phyloP scores from a whole-genome alignment of 2,797 vertebrate genomes.

The Hemitrygon akajei region DNA sequence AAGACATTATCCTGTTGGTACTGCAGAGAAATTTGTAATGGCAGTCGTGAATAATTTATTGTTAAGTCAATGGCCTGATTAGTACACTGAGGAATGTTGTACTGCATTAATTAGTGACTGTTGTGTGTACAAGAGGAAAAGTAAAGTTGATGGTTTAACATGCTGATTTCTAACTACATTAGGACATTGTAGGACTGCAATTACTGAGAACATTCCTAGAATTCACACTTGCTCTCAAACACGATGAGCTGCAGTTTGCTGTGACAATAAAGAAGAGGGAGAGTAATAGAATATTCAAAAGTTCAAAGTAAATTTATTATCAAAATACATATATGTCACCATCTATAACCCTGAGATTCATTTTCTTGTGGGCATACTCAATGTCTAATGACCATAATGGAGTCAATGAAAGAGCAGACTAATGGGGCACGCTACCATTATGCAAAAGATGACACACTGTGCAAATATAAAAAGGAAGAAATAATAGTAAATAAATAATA shows the following conservation, averaged over 20 bases:
- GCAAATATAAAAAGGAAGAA: too few relatives aligned
- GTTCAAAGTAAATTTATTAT: too few relatives aligned
- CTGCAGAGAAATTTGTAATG: background rate
- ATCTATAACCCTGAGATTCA: too few relatives aligned
- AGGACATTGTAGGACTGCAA: background rate
- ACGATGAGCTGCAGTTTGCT: background rate
- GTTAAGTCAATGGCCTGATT: background rate
- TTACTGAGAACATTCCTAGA: background rate
- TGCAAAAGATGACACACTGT: too few relatives aligned
- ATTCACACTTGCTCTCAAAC: background rate
- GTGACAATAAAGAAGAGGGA: background rate
- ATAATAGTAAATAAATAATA: too few relatives aligned
- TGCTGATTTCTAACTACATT: background rate
- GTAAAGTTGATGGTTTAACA: background rate
- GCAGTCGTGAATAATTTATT: background rate
- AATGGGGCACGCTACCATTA: too few relatives aligned
- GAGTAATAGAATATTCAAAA: too few relatives aligned
- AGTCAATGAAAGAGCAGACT: too few relatives aligned
- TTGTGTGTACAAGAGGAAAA: background rate
- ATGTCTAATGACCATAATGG: too few relatives aligned
- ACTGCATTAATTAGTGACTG: background rate
- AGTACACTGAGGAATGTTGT: background rate
- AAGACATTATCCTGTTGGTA: background rate
- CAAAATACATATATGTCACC: too few relatives aligned
- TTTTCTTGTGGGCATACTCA: too few relatives aligned